These are phyloP conservation scores for Clepsis dumicolana DNA, from an alignment of 2,888 invertebrate species.

Conservation along the genomic window DNA sequence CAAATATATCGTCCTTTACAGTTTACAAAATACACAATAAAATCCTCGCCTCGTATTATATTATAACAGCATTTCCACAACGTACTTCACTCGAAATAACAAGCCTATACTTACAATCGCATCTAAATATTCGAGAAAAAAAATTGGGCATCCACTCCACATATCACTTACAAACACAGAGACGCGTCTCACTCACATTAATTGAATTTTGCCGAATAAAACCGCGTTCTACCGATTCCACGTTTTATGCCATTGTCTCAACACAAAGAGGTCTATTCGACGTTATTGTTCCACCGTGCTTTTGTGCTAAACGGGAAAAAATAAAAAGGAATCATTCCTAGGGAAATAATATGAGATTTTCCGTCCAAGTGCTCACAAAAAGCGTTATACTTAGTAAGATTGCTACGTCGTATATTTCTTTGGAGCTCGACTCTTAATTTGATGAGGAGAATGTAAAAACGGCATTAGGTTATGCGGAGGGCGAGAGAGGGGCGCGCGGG, in stretches of 20 bases:
- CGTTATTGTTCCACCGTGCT: conserved; percentile 65
- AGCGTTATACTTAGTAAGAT: conserved; percentile 65
- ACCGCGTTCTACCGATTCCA: conserved; percentile 54
- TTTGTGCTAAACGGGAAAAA: conserved; percentile 56
- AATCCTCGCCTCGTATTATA: neutral
- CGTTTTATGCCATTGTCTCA: conserved; percentile 63
- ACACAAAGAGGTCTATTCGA: conserved; percentile 63
- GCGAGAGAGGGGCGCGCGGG: conserved; percentile 49
- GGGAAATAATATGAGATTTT: conserved; percentile 71
- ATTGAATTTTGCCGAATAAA: conserved; percentile 63
- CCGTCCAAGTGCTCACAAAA: conserved; percentile 59
- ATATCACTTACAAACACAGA: conserved; percentile 54
- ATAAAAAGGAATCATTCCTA: conserved; percentile 61
- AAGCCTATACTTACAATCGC: conserved; percentile 14
- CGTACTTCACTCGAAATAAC: conserved; percentile 4
- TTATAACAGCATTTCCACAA: conserved; percentile 14
- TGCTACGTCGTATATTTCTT: conserved; percentile 67
- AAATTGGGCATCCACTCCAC: conserved; percentile 55
- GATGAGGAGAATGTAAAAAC: conserved; percentile 75
- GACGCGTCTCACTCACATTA: conserved; percentile 61
- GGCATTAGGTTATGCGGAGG: conserved; percentile 66
- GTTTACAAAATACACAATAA: too few species aligned
- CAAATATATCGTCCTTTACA: too few species aligned
- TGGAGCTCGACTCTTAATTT: conserved; percentile 70
- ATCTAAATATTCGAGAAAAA: conserved; percentile 46